Evolutionary conservation across 2,797 vertebrate genomes (phyloP).

Genomic region (Poeciliopsis presidionis): DNA sequence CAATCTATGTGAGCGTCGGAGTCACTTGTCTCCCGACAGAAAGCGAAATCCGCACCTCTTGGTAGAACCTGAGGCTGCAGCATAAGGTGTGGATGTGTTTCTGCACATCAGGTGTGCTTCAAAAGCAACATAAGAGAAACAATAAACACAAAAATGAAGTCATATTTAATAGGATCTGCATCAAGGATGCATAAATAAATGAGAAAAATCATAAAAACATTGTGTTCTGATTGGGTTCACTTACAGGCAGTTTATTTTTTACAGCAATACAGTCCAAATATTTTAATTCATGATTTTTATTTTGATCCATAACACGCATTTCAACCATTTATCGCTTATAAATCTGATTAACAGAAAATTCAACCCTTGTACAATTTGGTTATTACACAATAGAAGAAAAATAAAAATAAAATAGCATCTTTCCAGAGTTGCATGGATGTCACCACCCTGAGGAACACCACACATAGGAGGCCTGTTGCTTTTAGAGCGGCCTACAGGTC

Average conservation of each 20-base stretch:
- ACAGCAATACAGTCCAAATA: background rate
- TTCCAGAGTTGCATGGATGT: no score
- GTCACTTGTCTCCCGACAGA: conserved; percentile 16
- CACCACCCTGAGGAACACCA: background rate
- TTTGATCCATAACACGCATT: background rate
- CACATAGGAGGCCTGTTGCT: background rate
- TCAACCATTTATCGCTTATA: background rate
- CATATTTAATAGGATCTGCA: background rate
- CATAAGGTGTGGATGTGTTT: conserved; percentile 9
- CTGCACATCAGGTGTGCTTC: conserved; percentile 13
- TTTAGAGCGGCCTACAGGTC: background rate
- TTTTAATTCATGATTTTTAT: background rate
- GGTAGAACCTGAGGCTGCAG: conserved; percentile 65
- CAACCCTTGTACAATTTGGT: background rate
- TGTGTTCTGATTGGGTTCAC: background rate
- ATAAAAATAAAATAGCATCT: background rate
- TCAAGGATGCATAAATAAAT: background rate
- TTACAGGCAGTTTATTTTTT: background rate
- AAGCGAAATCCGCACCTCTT: conserved; percentile 61
- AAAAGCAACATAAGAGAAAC: background rate
- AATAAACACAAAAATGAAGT: background rate
- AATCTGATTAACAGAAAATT: background rate
- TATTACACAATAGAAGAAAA: background rate
- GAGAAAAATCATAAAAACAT: background rate
- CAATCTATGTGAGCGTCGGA: background rate